Evolutionary conservation across 2,888 invertebrate genomes (phyloP), one percentile per base, ranked within the genome.

Genomic region (Baccha elongata): DNA sequence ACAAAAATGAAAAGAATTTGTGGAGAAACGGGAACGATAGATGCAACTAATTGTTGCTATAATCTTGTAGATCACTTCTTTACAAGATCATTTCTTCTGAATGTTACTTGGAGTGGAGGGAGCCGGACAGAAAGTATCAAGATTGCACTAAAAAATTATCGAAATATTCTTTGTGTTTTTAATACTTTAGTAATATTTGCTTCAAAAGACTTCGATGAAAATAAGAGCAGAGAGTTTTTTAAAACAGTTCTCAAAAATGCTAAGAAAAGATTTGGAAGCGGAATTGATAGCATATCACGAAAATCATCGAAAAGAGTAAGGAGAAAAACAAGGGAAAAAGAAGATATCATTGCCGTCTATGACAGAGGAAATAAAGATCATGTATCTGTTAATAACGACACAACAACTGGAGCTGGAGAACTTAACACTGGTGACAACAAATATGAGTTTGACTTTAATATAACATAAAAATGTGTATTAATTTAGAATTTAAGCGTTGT

Each of bases 1-100:
- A 13, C 50, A 13, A 50, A 50, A 26, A 50, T 50, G 50, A 50
- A 50, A 50, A n/a, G 3, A 10, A 10, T 26, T 26, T 50, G 50
- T 5, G 50, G 50, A 23, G 50, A 50, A 13, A 50, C 1, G 2
- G 50, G 50, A 15, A 13, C 7, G 8, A 7, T 8, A 0, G 10
- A 50, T 15, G 26, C 15, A 13, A 10, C 10, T 15, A 10, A 13
- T 10, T 26, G 26, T 26, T 13, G 13, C 13, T 29, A 50, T 15
- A 23, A 26, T 10, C 4, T 50, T 8, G 26, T 50, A 3, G 50
- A 50, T 10, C 26, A 8, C 1, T 50, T 50, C 15, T 50, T 50
- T 26, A 10, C 13, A 1, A 13, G 50, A 10, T 7, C 13, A 26
- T 50, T 50, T 26, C 13, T 50, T 10, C 8, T 26, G 0, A 7